Percentiles rank a stretch among this genome's conserved stretches.
phyloP scores from a whole-genome alignment of 2,113 vertebrate genomes.

The Corvus moneduloides region DNA sequence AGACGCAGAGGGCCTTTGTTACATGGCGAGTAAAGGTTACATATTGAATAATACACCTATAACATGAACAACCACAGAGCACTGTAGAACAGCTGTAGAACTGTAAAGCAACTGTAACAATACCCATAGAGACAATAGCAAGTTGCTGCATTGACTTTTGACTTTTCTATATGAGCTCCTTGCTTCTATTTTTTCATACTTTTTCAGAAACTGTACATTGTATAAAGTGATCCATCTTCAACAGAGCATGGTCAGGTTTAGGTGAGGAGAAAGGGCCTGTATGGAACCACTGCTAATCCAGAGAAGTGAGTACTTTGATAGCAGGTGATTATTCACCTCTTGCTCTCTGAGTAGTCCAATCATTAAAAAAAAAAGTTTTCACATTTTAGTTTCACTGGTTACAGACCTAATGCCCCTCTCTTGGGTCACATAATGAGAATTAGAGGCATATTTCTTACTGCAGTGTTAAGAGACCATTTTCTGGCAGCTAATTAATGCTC shows the following conservation, averaged over 20 bases:
- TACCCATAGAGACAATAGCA: neutral
- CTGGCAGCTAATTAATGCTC: constrained; percentile 67
- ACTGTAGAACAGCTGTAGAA: neutral
- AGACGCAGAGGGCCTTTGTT: neutral
- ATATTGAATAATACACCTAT: neutral
- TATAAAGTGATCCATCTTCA: neutral
- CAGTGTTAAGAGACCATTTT: constrained; percentile 61
- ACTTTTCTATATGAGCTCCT: neutral
- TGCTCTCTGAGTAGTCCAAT: constrained; percentile 17
- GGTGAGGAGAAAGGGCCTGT: neutral
- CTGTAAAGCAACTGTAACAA: neutral
- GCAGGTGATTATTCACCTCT: constrained; percentile 33
- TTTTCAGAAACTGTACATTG: neutral
- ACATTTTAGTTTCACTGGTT: constrained; percentile 59
- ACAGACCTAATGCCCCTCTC: constrained; percentile 24
- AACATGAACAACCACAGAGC: accelerated
- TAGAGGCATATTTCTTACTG: constrained; percentile 68
- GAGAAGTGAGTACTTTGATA: neutral
- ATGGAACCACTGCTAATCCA: neutral
- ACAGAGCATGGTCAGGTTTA: neutral
- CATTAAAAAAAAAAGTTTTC: constrained; percentile 63
- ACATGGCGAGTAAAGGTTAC: neutral
- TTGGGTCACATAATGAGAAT: constrained; percentile 66
- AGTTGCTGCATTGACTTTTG: neutral
- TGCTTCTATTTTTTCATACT: neutral